Conservation (phyloP, 2,888 invertebrate genomes). For the Crepidodera aurea region DNA sequence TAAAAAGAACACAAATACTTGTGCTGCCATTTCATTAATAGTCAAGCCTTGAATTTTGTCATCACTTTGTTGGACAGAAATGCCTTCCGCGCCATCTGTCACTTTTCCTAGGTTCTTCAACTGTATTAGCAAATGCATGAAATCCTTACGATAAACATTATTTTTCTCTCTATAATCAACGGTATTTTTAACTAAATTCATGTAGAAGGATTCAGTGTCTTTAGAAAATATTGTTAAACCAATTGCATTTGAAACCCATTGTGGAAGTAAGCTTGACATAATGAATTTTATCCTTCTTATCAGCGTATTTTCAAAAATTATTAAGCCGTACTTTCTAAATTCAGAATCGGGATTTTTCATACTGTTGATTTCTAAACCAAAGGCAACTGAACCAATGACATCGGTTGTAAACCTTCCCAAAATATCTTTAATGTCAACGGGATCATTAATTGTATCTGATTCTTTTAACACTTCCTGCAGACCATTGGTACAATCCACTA, state of each 20-base stretch:
- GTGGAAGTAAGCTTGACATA: slow-evolving; percentile 36
- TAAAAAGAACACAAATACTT: slow-evolving; percentile 43
- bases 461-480: slow-evolving; percentile 62
- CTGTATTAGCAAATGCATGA: slow-evolving; percentile 65
- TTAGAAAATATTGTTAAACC: slow-evolving; percentile 41
- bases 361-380: slow-evolving; percentile 67
- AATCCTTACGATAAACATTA: slow-evolving; percentile 63
- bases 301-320: slow-evolving; percentile 38
- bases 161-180: slow-evolving; percentile 61
- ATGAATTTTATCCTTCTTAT: slow-evolving; percentile 22
- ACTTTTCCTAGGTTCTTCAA: slow-evolving; percentile 58
- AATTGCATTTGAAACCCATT: slow-evolving; percentile 35
- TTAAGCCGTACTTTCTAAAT: slow-evolving; percentile 55
- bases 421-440: slow-evolving; percentile 59
- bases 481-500: slow-evolving; percentile 65
- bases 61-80: slow-evolving; percentile 47
- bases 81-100: slow-evolving; percentile 41
- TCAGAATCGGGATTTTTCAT: slow-evolving; percentile 63
- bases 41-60: slow-evolving; percentile 19
- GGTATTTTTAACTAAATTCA: slow-evolving; percentile 58
- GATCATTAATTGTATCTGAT: slow-evolving; percentile 50
- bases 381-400: slow-evolving; percentile 67
- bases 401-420: slow-evolving; percentile 68
- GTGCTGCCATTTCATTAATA: slow-evolving; percentile 34
- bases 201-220: slow-evolving; percentile 59